These are phyloP conservation scores for Apis laboriosa DNA, from an alignment of 1,140 invertebrate genomes.

Conservation along the genomic window DNA sequence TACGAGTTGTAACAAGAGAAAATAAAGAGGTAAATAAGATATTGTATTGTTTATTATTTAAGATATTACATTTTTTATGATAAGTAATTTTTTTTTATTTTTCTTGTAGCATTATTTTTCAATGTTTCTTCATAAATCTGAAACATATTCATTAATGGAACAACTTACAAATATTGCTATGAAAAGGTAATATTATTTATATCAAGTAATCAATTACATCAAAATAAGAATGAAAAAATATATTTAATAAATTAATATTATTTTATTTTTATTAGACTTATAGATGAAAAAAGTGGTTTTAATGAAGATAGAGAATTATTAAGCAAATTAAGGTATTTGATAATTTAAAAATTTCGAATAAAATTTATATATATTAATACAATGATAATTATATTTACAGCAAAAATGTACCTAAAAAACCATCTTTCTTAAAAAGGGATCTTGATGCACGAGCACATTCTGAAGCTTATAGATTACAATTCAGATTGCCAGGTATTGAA, in stretches of 20 bases:
- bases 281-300: slow-evolving; percentile 92
- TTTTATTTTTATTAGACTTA: slow-evolving; percentile 83
- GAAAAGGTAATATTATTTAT: slow-evolving; percentile 86
- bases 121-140: slow-evolving; percentile 93
- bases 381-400: slow-evolving; percentile 73
- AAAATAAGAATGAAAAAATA: slow-evolving; percentile 71
- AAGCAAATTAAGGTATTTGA: slow-evolving; percentile 87
- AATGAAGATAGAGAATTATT: slow-evolving; percentile 91
- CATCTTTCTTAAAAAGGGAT: slow-evolving; percentile 95
- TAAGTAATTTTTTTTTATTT: slow-evolving; percentile 38
- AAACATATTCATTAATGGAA: slow-evolving; percentile 95
- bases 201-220: slow-evolving; percentile 17
- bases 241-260: slow-evolving; percentile 48
- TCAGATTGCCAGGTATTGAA: slow-evolving; percentile 92
- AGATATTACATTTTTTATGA: neutral
- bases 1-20: slow-evolving; percentile 91
- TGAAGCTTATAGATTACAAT: slow-evolving; percentile 90
- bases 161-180: slow-evolving; percentile 98
- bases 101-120: slow-evolving; percentile 91
- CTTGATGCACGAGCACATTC: slow-evolving; percentile 96
- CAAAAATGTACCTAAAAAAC: slow-evolving; percentile 92
- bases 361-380: slow-evolving; percentile 24
- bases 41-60: neutral
- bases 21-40: slow-evolving; percentile 83
- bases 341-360: slow-evolving; percentile 13